phyloP scores from a whole-genome alignment of 2,113 vertebrate species.

The Porphyrio hochstetteri region DNA sequence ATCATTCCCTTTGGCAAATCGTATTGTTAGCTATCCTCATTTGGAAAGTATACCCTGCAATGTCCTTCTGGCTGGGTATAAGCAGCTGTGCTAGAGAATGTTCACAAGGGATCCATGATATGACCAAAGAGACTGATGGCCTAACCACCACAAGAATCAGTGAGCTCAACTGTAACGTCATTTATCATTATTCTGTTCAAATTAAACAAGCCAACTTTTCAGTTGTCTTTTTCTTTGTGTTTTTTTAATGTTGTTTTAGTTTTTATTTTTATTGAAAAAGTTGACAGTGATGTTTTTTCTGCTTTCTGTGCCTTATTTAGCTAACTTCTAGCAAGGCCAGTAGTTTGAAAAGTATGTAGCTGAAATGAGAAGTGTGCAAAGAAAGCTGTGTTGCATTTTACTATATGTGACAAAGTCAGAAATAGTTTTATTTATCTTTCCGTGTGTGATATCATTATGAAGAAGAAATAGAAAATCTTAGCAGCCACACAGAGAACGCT shows the following conservation, averaged over 20 bases:
- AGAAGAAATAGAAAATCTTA: not conserved
- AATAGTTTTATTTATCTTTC: not conserved
- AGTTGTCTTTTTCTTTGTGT: not conserved
- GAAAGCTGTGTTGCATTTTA: not conserved
- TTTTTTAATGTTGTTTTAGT: not conserved
- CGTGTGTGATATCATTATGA: not conserved
- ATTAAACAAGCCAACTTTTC: not conserved
- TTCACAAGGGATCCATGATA: not conserved
- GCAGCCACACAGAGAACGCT: not conserved
- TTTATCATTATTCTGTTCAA: not conserved
- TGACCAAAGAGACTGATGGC: not conserved
- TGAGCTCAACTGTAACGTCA: not conserved
- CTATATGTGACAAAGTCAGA: not conserved
- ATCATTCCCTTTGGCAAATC: not conserved
- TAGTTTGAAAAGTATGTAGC: not conserved
- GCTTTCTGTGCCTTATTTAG: not conserved
- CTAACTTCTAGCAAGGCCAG: not conserved
- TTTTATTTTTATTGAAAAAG: not conserved
- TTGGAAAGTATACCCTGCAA: not conserved
- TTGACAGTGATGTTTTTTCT: not conserved
- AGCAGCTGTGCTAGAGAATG: not conserved
- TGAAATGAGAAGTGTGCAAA: not conserved
- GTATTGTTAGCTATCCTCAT: not conserved
- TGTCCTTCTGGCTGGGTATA: not conserved
- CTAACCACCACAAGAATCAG: not conserved